Percentiles rank a stretch among this genome's conserved stretches.
These are phyloP conservation scores for Athene cunicularia DNA, from an alignment of 2,113 vertebrate genomes.

Conservation along the genomic window DNA sequence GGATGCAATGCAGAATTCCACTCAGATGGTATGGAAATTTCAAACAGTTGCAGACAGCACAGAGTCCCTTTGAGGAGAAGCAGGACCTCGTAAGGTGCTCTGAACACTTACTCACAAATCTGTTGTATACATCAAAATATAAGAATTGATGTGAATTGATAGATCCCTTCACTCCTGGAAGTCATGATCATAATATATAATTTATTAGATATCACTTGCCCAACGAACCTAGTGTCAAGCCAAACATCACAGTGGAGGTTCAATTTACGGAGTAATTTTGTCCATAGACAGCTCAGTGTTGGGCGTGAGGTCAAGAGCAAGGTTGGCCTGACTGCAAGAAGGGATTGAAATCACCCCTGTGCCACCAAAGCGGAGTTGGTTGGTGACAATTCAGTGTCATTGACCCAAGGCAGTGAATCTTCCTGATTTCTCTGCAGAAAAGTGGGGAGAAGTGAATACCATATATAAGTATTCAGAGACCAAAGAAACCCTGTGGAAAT, in stretches of 20 bases:
- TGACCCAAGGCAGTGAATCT: background rate
- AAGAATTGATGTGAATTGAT: background rate
- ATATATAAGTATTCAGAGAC: background rate
- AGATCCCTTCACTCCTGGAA: background rate
- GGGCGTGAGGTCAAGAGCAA: background rate
- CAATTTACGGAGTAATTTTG: background rate
- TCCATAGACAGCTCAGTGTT: background rate
- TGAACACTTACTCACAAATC: background rate
- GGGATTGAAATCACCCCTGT: background rate
- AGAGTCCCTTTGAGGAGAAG: background rate
- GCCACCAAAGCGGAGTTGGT: accelerated
- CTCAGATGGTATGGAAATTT: background rate
- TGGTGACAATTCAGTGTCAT: background rate
- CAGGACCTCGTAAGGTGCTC: background rate
- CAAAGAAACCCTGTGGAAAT: background rate
- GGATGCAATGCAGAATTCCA: background rate
- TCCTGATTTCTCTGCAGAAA: background rate
- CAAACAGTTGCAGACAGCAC: background rate
- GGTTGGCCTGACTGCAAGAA: accelerated
- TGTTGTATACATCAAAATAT: background rate
- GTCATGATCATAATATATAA: background rate
- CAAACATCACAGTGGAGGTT: background rate
- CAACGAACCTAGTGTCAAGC: background rate
- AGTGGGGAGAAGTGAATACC: background rate
- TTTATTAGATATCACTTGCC: background rate